phyloP scores from a whole-genome alignment of 2,888 invertebrate genomes.

The Bombylius major region DNA sequence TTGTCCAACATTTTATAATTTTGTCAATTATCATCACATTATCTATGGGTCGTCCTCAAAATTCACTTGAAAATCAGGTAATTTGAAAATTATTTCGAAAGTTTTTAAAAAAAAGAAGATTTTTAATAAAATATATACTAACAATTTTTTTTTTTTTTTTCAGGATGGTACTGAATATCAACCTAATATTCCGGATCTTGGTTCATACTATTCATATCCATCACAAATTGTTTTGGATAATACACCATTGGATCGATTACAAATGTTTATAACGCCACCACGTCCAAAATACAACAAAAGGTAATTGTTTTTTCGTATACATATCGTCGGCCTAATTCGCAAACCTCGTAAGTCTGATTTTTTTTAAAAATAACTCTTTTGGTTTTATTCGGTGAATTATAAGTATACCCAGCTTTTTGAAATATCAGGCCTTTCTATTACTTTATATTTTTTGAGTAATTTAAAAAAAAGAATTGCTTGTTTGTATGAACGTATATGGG shows the following conservation, averaged over 20 bases:
- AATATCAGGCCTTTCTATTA: too few species aligned
- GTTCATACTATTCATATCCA: slow-evolving; percentile 24
- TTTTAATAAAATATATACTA: too few species aligned
- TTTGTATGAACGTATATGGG: too few species aligned
- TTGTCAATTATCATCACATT: slow-evolving; percentile 8
- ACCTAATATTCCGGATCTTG: slow-evolving; percentile 6
- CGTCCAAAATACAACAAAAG: slow-evolving; percentile 22
- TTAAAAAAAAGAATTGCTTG: too few species aligned
- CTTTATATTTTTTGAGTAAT: too few species aligned
- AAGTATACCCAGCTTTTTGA: too few species aligned
- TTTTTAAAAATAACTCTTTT: too few species aligned
- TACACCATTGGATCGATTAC: slow-evolving; percentile 28
- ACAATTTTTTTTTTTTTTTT: not conserved
- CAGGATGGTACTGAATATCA: slow-evolving; percentile 14
- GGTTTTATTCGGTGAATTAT: too few species aligned
- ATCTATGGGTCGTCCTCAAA: slow-evolving; percentile 14
- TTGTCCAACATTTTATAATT: slow-evolving; percentile 10
- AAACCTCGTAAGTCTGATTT: too few species aligned
- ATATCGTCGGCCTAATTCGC: too few species aligned
- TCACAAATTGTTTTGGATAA: slow-evolving; percentile 25
- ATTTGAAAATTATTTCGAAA: not conserved
- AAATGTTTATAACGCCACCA: slow-evolving; percentile 28
- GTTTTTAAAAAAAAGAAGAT: too few species aligned
- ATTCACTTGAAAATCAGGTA: slow-evolving; percentile 16
- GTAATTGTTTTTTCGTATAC: not conserved